A percentile compares a stretch with the other conserved stretches of the same genome.
phyloP scores from a whole-genome alignment of 2,797 vertebrate species.

The Artibeus lituratus region DNA sequence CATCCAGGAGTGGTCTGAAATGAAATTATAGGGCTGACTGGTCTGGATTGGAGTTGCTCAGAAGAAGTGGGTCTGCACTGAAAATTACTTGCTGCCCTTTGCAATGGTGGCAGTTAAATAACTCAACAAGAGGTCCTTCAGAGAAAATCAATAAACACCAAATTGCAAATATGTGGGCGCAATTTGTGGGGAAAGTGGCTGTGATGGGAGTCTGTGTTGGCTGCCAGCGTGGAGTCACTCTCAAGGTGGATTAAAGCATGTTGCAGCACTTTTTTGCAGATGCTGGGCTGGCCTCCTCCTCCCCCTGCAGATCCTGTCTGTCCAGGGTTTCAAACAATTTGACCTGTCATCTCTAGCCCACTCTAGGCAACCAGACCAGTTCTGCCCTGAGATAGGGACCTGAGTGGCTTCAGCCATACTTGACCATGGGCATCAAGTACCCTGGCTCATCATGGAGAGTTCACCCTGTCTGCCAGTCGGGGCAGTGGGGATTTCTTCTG shows the following conservation, averaged over 20 bases:
- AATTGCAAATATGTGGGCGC: conserved; percentile 69
- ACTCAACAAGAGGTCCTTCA: conserved; percentile 64
- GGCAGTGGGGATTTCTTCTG: neutral
- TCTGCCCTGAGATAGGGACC: neutral
- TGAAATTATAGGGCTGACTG: conserved; percentile 76
- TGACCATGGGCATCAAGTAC: neutral
- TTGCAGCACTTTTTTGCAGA: neutral
- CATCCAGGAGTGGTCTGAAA: conserved; percentile 74
- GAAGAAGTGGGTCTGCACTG: conserved; percentile 64
- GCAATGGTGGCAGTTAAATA: conserved; percentile 75
- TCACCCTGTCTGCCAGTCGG: neutral
- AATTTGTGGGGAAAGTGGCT: conserved; percentile 64
- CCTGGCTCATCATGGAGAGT: neutral
- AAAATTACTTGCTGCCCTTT: conserved; percentile 78
- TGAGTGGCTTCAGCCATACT: neutral
- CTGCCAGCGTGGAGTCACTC: conserved; percentile 30
- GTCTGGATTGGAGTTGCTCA: conserved; percentile 67
- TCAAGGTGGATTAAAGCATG: conserved; percentile 14
- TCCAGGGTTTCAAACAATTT: neutral
- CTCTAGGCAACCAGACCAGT: neutral
- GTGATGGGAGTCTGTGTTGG: conserved; percentile 36
- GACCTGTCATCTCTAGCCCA: neutral
- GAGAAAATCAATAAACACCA: conserved; percentile 71
- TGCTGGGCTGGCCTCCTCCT: neutral
- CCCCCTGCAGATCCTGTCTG: neutral